phyloP scores from a whole-genome alignment of 1,140 invertebrate species.

The Triops cancriformis region DNA sequence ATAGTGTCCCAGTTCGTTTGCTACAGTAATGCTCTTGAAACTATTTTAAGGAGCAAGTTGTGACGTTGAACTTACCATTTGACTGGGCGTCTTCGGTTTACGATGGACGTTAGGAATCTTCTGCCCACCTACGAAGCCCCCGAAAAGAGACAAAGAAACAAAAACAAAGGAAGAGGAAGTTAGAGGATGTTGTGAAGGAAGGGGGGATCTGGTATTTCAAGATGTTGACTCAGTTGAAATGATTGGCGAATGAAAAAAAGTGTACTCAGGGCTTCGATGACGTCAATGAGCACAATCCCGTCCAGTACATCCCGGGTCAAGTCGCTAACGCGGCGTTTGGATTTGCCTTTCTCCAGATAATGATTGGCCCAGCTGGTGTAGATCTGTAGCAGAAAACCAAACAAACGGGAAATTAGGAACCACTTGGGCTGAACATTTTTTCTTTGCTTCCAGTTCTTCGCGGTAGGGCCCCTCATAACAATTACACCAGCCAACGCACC shows the following conservation, averaged over 20 bases:
- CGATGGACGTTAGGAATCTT: conserved; percentile 78
- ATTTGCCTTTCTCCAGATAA: conserved; percentile 82
- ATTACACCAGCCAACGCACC: too few relatives aligned
- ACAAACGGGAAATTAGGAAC: conserved; percentile 20
- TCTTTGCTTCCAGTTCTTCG: neutral
- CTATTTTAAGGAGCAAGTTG: too few relatives aligned
- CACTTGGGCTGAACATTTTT: neutral
- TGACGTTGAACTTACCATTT: conserved; percentile 70
- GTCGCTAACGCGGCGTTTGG: conserved; percentile 70
- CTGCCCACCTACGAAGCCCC: conserved; percentile 62
- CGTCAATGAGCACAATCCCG: conserved; percentile 79
- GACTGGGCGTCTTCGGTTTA: conserved; percentile 75
- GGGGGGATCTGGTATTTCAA: neutral
- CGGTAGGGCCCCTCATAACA: too few relatives aligned
- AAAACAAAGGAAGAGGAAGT: conserved; percentile 20
- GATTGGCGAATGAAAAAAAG: conserved; percentile 9
- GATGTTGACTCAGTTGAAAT: conserved; percentile 16
- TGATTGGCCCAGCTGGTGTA: conserved; percentile 98
- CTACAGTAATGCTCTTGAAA: too few relatives aligned
- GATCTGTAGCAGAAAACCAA: conserved; percentile 57
- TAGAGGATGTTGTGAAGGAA: too few relatives aligned
- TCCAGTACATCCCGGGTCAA: conserved; percentile 82
- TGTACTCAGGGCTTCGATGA: conserved; percentile 63
- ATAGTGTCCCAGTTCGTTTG: too few relatives aligned
- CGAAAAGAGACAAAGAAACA: conserved; percentile 38